A percentile compares a stretch with the other conserved stretches of the same genome.
Evolutionary conservation across 2,888 invertebrate species (phyloP).

Genomic region (Drosophila siamana): DNA sequence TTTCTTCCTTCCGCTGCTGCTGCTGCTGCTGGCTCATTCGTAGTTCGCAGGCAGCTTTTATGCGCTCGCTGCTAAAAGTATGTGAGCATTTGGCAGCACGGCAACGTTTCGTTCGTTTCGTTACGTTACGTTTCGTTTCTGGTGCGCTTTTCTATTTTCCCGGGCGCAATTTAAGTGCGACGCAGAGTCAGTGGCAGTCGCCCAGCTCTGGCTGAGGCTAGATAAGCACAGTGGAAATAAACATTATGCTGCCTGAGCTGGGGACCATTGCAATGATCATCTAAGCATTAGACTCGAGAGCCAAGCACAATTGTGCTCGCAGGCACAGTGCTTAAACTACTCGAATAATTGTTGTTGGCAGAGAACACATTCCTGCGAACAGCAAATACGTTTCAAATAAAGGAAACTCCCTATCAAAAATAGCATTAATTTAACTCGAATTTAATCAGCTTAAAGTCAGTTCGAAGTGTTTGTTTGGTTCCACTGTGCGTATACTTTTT

Average conservation of each 20-base stretch:
- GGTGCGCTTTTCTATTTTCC: slow-evolving; percentile 66
- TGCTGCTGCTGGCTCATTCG: slow-evolving; percentile 33
- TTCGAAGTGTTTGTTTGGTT: slow-evolving; percentile 10
- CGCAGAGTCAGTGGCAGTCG: slow-evolving; percentile 30
- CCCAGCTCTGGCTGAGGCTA: slow-evolving; percentile 48
- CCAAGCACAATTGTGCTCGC: slow-evolving; percentile 25
- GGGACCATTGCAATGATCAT: slow-evolving; percentile 62
- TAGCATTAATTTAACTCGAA: neutral
- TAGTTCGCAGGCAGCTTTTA: slow-evolving; percentile 42
- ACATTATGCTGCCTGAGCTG: slow-evolving; percentile 59
- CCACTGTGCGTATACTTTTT: slow-evolving; percentile 54
- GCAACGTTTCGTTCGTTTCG: slow-evolving; percentile 12
- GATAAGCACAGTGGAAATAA: slow-evolving; percentile 79
- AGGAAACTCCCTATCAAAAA: too few species aligned
- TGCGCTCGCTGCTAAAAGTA: slow-evolving; percentile 65
- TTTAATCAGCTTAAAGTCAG: neutral
- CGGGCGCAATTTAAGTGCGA: slow-evolving; percentile 69
- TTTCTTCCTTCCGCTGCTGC: slow-evolving; percentile 82
- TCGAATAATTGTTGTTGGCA: neutral
- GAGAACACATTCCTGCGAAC: too few species aligned
- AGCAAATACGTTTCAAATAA: too few species aligned
- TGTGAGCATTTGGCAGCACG: slow-evolving; percentile 63
- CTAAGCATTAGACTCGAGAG: slow-evolving; percentile 48
- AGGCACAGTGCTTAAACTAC: neutral
- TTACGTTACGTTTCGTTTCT: slow-evolving; percentile 16